Conservation (phyloP, 2,797 vertebrate species). For the Heterohyrax brucei region DNA sequence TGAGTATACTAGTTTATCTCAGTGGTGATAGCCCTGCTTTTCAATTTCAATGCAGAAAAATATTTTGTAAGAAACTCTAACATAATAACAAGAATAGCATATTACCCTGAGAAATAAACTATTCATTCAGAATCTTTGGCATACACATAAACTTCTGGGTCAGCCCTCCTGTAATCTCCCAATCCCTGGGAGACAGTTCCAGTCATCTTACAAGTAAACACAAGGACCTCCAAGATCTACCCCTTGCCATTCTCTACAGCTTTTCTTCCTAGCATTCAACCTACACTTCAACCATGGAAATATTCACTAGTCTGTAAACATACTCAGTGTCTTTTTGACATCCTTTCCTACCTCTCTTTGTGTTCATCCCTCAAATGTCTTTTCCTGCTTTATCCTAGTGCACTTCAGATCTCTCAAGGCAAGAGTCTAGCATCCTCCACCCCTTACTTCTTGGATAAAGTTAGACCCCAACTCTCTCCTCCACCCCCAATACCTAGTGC, state of each 20-base stretch:
- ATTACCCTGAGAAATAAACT: background rate
- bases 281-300: background rate
- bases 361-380: background rate
- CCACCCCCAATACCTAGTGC: too few relatives aligned
- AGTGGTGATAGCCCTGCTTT: background rate
- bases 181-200: background rate
- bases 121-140: background rate
- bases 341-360: background rate
- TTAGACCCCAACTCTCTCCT: background rate
- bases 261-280: background rate
- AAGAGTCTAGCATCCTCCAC: background rate
- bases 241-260: background rate
- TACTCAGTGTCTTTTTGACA: rapidly evolving
- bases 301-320: background rate
- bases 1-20: background rate
- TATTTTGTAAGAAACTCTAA: background rate
- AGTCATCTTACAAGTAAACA: background rate
- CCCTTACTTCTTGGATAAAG: background rate
- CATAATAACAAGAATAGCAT: background rate
- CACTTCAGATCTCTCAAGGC: background rate
- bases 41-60: background rate
- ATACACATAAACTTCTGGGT: background rate
- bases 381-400: background rate
- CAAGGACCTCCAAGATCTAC: background rate
- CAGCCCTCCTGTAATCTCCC: background rate